These are phyloP conservation scores for Nyctibius bracteatus DNA, from an alignment of 2,113 vertebrate species.

Conservation along the genomic window DNA sequence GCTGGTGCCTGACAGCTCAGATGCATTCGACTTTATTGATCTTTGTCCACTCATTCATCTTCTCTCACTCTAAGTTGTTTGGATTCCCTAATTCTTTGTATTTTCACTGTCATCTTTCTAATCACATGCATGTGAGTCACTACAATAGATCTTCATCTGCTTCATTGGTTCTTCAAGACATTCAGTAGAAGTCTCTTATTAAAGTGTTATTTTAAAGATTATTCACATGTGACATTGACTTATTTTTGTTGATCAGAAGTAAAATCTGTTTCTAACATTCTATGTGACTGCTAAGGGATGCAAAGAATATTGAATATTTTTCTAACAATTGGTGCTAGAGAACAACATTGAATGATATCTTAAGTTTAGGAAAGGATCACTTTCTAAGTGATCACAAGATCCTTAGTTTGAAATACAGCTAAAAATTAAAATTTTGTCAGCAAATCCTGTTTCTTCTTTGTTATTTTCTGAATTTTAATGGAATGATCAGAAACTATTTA, in stretches of 20 bases:
- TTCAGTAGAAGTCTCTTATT: neutral
- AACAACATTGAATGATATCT: neutral
- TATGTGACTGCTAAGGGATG: neutral
- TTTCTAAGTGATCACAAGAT: neutral
- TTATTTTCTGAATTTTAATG: neutral
- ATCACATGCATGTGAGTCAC: neutral
- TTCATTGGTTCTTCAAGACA: neutral
- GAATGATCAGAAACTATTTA: neutral
- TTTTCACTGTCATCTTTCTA: constrained; percentile 35
- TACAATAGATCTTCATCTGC: constrained; percentile 1
- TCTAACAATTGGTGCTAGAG: neutral
- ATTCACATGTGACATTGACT: neutral
- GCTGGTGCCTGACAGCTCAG: neutral
- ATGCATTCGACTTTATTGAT: constrained; percentile 39
- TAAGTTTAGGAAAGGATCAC: neutral
- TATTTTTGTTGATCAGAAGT: neutral
- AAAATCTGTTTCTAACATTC: neutral
- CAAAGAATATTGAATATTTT: neutral
- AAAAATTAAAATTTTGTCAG: neutral
- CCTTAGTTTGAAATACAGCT: neutral
- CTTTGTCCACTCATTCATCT: constrained; percentile 36
- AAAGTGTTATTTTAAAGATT: constrained; percentile 4
- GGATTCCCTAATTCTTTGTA: constrained; percentile 2
- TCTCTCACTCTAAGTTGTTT: neutral
- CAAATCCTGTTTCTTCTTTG: neutral